These are phyloP conservation scores for Emydocephalus ijimae DNA, from an alignment of 2,113 vertebrate species.

Conservation along the genomic window DNA sequence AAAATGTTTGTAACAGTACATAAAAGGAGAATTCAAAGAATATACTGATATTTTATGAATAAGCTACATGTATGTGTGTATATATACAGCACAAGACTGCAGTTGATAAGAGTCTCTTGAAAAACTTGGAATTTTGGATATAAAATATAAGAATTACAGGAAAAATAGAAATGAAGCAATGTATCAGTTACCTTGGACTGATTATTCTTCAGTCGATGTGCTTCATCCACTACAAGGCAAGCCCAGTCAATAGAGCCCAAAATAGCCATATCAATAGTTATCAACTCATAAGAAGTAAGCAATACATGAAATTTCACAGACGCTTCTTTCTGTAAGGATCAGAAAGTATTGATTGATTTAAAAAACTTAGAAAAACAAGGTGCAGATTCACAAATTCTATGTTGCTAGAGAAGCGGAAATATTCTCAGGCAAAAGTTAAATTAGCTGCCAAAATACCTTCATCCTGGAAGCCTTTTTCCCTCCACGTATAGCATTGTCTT, in stretches of 20 bases:
- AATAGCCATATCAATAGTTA: conserved; percentile 94
- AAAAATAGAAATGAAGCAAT: neutral
- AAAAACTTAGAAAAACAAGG: neutral
- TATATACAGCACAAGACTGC: neutral
- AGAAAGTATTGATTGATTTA: neutral
- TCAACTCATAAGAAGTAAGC: conserved; percentile 92
- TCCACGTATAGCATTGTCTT: conserved; percentile 92
- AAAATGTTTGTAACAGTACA: neutral
- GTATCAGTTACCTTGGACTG: conserved; percentile 85
- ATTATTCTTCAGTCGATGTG: conserved; percentile 96
- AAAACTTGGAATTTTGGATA: neutral
- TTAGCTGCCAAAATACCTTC: conserved; percentile 71
- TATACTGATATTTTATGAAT: neutral
- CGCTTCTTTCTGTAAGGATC: conserved; percentile 86
- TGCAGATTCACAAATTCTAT: neutral
- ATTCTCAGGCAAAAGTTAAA: neutral
- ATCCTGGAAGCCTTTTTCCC: conserved; percentile 95
- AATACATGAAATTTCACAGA: conserved; percentile 93
- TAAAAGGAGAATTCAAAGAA: neutral
- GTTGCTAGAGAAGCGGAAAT: neutral
- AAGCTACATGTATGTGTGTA: too few relatives aligned
- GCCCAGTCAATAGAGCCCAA: conserved; percentile 96
- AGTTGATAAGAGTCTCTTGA: neutral
- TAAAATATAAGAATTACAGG: neutral
- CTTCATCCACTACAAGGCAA: conserved; percentile 95